Percentiles rank a stretch among this genome's conserved stretches.
phyloP scores from a whole-genome alignment of 2,888 invertebrate species.

The Drosophila rellima region DNA sequence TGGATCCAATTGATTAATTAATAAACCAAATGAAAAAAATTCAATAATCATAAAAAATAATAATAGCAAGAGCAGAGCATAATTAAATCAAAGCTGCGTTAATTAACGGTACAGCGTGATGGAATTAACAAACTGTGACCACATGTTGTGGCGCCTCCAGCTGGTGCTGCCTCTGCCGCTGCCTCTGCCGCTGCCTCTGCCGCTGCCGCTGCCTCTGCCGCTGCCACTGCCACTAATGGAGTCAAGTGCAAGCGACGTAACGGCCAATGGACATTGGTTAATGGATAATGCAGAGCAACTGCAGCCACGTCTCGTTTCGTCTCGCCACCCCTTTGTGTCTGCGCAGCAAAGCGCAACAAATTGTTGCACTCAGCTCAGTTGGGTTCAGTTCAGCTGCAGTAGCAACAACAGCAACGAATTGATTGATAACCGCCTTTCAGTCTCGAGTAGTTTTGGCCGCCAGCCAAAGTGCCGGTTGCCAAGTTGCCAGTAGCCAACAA shows the following conservation, averaged over 20 bases:
- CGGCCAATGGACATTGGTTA: conserved; percentile 54
- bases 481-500: conserved; percentile 42
- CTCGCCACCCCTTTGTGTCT: conserved; percentile 22
- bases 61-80: conserved; percentile 19
- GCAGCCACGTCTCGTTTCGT: conserved; percentile 8
- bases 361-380: conserved; percentile 65
- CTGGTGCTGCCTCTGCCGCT: conserved; percentile 16
- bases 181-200: conserved; percentile 20
- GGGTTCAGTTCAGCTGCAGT: conserved; percentile 19
- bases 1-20: conserved; percentile 50
- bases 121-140: conserved; percentile 79
- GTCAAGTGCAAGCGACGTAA: conserved; percentile 74
- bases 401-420: conserved; percentile 46
- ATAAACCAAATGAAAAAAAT: conserved; percentile 38
- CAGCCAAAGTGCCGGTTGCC: conserved; percentile 52
- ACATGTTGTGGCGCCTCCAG: conserved; percentile 58
- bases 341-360: conserved; percentile 77
- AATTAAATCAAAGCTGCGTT: conserved; percentile 69
- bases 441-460: conserved; percentile 63
- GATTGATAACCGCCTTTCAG: conserved; percentile 74
- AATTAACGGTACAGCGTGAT: conserved; percentile 70
- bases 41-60: conserved; percentile 18
- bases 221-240: conserved; percentile 47
- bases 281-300: conserved; percentile 37
- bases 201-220: conserved; percentile 20